Base-by-base conservation (phyloP, 1,140 invertebrate genomes). In the Brachionus sp. region DNA sequence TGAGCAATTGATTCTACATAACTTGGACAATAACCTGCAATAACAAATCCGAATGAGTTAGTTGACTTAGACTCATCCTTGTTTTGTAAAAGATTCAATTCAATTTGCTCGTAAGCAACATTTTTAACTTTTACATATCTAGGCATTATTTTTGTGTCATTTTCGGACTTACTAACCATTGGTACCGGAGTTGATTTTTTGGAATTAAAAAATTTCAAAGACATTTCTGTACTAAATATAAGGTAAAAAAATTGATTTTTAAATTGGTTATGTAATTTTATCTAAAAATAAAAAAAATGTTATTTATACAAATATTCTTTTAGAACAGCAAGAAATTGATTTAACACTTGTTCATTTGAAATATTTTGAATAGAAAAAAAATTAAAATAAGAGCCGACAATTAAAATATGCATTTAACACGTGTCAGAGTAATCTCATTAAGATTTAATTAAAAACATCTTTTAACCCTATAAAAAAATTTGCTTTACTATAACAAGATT, bases 1-100 rank as follows among this genome's bases (percentile, higher is more conserved):
- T 62, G 46, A 37, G 13, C 50, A 37, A 80, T 23, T 7, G 77
- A 16, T 42, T 80, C 62, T 9, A 80, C 77, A 25, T 80, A 37
- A 66, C 50, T 37, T n/a, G 77, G 77, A 80, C 77, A 80, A 66
- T 80, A 80, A 13, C 77, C 77, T 13, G 77, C 77, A 37, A 80
- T 46, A 16, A 75, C 42, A 75, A 75, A 75, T 5, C 70, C 70
- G 25, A 50, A 75, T 3, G 39, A 75, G 25, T 75, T 75, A 19
- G 16, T 46, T 75, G 77, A 66, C 16, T 62, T 80, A 2, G 35
- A 33, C 23, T 66, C 50, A 35, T 62, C 50, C 16, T 44, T 39
- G 46, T 9, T 39, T 16, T 37, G 39, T 12, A 62, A 44, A 12
- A 80, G 35, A 16, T 13, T 16, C 46, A 80, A 42, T 13, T 80